These are phyloP conservation scores for Pocillopora verrucosa DNA, from an alignment of 64 coral and sea anemone species.

Conservation along the genomic window DNA sequence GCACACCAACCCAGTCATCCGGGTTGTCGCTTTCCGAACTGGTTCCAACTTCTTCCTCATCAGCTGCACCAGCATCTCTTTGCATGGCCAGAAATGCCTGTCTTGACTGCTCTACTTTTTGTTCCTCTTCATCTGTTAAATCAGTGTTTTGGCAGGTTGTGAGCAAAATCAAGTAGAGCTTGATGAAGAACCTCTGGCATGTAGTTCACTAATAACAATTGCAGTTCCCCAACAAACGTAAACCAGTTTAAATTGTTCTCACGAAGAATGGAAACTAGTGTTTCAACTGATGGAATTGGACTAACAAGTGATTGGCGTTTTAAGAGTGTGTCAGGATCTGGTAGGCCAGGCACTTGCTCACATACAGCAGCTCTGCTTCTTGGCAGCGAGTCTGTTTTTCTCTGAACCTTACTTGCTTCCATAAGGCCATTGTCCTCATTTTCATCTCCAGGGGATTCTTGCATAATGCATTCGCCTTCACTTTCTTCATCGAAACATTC, in stretches of 20 bases:
- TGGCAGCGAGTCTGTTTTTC: too few relatives aligned
- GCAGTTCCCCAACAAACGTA: conserved; percentile 51
- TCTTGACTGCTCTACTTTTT: conserved; percentile 22
- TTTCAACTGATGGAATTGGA: conserved; percentile 4
- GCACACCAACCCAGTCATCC: conserved; percentile 5
- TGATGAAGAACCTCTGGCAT: conserved; percentile 52
- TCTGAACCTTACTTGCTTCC: too few relatives aligned
- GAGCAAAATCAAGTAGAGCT: conserved; percentile 46
- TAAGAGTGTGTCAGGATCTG: background rate
- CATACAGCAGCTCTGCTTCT: too few relatives aligned
- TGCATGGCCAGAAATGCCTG: conserved; percentile 40
- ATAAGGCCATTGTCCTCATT: too few relatives aligned
- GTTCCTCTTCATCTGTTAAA: conserved; percentile 42
- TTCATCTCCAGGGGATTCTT: background rate
- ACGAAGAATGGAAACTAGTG: conserved; percentile 23
- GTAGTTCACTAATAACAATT: conserved; percentile 16
- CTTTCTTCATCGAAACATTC: background rate
- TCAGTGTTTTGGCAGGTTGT: conserved; percentile 29
- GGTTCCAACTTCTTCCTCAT: conserved; percentile 22
- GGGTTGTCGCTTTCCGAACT: conserved; percentile 36
- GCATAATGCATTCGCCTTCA: too few relatives aligned
- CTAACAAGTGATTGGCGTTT: background rate
- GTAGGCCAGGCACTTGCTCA: background rate
- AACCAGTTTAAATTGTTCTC: conserved; percentile 67
- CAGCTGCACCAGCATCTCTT: background rate